Conservation (phyloP, 2,797 vertebrate species). For the Thamnophis elegans region DNA sequence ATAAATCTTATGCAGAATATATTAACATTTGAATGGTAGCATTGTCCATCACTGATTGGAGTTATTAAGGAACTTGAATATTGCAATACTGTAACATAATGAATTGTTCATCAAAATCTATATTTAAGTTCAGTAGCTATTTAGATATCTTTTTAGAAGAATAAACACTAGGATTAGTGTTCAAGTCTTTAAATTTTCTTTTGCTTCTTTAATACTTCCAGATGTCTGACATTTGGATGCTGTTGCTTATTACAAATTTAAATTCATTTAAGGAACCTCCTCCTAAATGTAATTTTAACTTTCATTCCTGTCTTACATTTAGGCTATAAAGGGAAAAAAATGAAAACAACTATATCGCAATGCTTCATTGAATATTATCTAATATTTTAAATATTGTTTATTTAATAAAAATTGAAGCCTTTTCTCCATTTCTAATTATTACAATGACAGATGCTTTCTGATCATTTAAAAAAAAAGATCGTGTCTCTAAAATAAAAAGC, state of each 20-base stretch:
- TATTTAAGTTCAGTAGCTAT: background rate
- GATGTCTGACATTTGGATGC: background rate
- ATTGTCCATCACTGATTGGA: background rate
- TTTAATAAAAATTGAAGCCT: constrained; percentile 2
- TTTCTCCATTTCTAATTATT: constrained; percentile 2
- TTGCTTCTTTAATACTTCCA: background rate
- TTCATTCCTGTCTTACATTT: background rate
- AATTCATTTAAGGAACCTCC: background rate
- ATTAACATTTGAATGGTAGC: background rate
- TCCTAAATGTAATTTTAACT: background rate
- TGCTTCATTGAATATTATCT: background rate
- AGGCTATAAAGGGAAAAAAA: constrained; percentile 11
- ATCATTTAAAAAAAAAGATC: background rate
- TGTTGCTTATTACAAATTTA: background rate
- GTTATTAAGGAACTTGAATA: background rate
- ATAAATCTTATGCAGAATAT: background rate
- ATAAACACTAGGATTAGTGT: background rate
- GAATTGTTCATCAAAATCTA: background rate
- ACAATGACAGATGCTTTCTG: constrained; percentile 6
- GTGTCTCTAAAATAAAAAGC: constrained; percentile 25
- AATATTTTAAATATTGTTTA: constrained; percentile 14
- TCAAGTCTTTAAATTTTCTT: background rate
- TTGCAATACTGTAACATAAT: background rate
- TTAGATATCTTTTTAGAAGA: background rate
- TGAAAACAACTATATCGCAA: background rate